These are phyloP conservation scores for Astropecten irregularis DNA, from an alignment of 53 echinoderm and acorn worm genomes.

Conservation along the genomic window DNA sequence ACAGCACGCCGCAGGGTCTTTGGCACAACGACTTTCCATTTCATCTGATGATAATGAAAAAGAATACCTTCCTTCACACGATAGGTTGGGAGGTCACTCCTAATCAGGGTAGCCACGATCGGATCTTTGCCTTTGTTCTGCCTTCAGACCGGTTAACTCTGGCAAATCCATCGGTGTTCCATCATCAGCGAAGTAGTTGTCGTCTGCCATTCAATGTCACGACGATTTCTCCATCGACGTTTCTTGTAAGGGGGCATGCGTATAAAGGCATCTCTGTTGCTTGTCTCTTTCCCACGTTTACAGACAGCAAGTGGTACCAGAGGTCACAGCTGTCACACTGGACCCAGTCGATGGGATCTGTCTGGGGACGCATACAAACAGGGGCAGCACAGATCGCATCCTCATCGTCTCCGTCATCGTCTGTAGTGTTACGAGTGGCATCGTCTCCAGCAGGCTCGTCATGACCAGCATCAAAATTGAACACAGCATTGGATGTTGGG, in stretches of 20 bases:
- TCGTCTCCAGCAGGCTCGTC: background rate
- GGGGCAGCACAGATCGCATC: background rate
- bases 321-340: background rate
- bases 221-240: background rate
- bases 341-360: slow-evolving; percentile 25
- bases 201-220: background rate
- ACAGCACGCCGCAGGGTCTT: slow-evolving; percentile 2
- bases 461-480: background rate
- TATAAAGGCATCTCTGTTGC: background rate
- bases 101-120: background rate
- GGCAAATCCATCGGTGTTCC: no score
- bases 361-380: background rate
- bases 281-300: background rate
- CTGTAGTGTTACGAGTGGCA: background rate
- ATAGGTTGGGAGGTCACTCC: background rate
- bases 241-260: background rate
- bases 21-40: background rate
- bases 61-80: background rate
- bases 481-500: background rate
- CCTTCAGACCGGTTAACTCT: background rate
- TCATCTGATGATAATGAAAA: background rate
- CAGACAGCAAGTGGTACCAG: background rate
- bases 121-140: background rate
- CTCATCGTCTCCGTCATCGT: background rate
- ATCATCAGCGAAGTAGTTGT: background rate